Conservation (phyloP, 2,888 invertebrate species). For the Linnaemya tessellans region DNA sequence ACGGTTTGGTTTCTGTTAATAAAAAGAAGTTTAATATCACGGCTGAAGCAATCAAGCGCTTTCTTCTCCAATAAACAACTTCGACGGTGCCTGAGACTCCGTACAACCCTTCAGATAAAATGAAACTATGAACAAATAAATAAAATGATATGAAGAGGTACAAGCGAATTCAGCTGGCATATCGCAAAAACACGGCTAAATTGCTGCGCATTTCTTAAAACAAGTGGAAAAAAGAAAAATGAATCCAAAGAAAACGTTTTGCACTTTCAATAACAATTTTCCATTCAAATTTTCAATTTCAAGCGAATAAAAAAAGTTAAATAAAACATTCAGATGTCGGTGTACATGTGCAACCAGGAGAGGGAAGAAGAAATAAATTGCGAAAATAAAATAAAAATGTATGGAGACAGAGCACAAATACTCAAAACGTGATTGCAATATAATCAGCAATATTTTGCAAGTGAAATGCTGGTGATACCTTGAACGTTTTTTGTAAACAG, state of each 20-base stretch:
- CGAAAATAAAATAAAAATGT: slow-evolving; percentile 15
- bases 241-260: slow-evolving; percentile 53
- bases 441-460: slow-evolving; percentile 65
- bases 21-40: too few relatives aligned
- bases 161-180: slow-evolving; percentile 56
- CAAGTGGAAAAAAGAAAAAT: not conserved
- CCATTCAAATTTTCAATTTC: slow-evolving; percentile 69
- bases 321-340: slow-evolving; percentile 7
- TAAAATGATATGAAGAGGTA: not conserved
- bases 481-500: slow-evolving; percentile 28
- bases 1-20: too few relatives aligned
- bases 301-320: slow-evolving; percentile 31
- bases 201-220: slow-evolving; percentile 58
- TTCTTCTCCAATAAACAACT: too few relatives aligned
- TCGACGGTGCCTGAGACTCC: too few relatives aligned
- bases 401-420: slow-evolving; percentile 57
- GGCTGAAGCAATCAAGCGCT: too few relatives aligned
- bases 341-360: not conserved
- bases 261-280: slow-evolving; percentile 71
- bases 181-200: slow-evolving; percentile 53
- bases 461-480: slow-evolving; percentile 51
- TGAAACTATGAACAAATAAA: slow-evolving; percentile 2
- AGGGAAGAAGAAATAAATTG: slow-evolving; percentile 47
- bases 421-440: slow-evolving; percentile 70
- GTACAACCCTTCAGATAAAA: not conserved